Percentiles rank a stretch among this genome's conserved stretches.
phyloP scores from a whole-genome alignment of 2,797 vertebrate species.

The Danio choprae region DNA sequence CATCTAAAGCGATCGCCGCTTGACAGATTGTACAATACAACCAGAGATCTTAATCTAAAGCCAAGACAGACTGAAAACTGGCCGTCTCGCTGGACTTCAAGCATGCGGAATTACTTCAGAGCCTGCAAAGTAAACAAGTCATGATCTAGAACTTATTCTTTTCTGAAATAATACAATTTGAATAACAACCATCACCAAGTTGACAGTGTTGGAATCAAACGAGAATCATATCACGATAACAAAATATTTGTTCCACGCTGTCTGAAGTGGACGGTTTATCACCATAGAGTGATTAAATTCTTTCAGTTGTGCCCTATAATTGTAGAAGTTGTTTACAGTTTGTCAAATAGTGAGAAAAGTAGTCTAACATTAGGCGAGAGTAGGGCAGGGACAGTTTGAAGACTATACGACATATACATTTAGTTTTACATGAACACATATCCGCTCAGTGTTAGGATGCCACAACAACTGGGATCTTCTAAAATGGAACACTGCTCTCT shows the following conservation, averaged over 20 bases:
- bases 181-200: background rate
- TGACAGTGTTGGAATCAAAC: too few relatives aligned
- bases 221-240: background rate
- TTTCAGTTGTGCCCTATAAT: background rate
- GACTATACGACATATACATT: background rate
- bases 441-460: background rate
- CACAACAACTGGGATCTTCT: background rate
- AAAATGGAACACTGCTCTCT: slow-evolving; percentile 1
- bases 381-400: too few relatives aligned
- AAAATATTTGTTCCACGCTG: background rate
- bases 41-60: background rate
- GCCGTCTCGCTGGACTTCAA: background rate
- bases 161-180: background rate
- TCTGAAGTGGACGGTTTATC: background rate
- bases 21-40: background rate
- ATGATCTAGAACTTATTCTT: slow-evolving; percentile 2
- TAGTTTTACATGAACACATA: background rate
- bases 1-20: slow-evolving; percentile 1
- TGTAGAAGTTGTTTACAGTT: background rate
- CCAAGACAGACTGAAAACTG: background rate
- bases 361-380: background rate
- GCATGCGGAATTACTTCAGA: background rate
- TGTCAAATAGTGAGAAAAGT: background rate
- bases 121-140: background rate
- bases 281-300: background rate